Evolutionary conservation across 2,888 invertebrate genomes (phyloP).

Genomic region (Sminthurides aquaticus): DNA sequence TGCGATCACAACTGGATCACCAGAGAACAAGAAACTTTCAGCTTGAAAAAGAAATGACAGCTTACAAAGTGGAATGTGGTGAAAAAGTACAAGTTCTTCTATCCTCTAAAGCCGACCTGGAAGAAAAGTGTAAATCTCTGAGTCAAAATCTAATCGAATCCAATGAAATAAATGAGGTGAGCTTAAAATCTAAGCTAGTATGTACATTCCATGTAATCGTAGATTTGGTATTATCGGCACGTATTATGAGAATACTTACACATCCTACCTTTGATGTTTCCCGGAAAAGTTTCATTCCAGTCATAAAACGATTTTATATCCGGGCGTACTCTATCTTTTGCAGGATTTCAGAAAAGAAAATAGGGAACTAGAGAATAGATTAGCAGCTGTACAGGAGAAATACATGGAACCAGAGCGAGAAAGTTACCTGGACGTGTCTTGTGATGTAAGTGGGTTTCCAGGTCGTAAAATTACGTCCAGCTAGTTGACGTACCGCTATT

Average conservation of each 20-base stretch:
- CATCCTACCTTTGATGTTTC: no score
- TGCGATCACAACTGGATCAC: constrained; percentile 4
- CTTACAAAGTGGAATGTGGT: background rate
- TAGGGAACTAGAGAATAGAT: constrained; percentile 13
- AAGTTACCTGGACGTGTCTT: constrained; percentile 5
- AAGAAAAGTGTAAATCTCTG: background rate
- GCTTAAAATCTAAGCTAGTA: no score
- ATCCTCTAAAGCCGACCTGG: constrained; percentile 2
- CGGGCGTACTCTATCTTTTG: background rate
- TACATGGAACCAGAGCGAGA: background rate
- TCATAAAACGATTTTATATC: background rate
- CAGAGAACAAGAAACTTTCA: background rate
- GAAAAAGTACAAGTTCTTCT: constrained; percentile 5
- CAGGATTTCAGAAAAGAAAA: constrained; percentile 13
- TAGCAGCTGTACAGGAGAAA: background rate
- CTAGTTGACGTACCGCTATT: background rate
- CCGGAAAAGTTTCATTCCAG: background rate
- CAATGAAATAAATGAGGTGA: constrained; percentile 5
- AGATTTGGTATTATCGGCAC: no score
- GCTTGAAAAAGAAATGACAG: background rate
- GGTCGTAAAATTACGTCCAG: background rate
- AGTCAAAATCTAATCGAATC: background rate
- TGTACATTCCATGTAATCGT: no score
- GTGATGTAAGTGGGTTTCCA: background rate
- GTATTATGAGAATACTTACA: no score